phyloP scores from a whole-genome alignment of 2,888 invertebrate species.

The Frankliniella intonsa region DNA sequence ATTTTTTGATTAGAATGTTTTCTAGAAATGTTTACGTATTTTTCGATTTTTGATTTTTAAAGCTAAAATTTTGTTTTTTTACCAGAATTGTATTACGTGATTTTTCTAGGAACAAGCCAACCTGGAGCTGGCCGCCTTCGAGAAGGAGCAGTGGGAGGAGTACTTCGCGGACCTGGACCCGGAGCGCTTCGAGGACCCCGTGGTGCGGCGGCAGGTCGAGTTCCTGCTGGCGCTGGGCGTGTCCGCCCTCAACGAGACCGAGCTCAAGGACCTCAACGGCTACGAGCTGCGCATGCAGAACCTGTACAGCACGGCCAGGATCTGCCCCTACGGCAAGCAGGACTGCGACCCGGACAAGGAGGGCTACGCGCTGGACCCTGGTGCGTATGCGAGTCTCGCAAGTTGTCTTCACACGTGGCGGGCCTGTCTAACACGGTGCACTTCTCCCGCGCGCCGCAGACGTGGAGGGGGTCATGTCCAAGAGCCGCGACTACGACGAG shows the following conservation, averaged over 20 bases:
- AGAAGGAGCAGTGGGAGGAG: slow-evolving; percentile 46
- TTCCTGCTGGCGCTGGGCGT: slow-evolving; percentile 49
- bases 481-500: slow-evolving; percentile 56
- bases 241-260: slow-evolving; percentile 46
- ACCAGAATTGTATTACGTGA: too few relatives aligned
- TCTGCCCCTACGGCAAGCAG: slow-evolving; percentile 46
- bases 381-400: too few relatives aligned
- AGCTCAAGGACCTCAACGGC: slow-evolving; percentile 41
- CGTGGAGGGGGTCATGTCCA: slow-evolving; percentile 46
- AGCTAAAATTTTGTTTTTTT: too few relatives aligned
- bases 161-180: slow-evolving; percentile 44
- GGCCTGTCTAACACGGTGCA: not conserved
- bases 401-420: too few relatives aligned
- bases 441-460: slow-evolving; percentile 39
- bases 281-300: slow-evolving; percentile 42
- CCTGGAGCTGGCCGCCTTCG: slow-evolving; percentile 40
- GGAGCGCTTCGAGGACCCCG: slow-evolving; percentile 46
- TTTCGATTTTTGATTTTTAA: too few relatives aligned
- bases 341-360: slow-evolving; percentile 43
- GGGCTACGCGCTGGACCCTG: slow-evolving; percentile 45
- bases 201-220: slow-evolving; percentile 48
- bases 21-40: too few relatives aligned
- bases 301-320: slow-evolving; percentile 48
- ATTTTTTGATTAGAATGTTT: too few relatives aligned
- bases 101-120: not conserved